Evolutionary conservation across 2,888 invertebrate genomes (phyloP).

Genomic region (Drosophila multiciliata): DNA sequence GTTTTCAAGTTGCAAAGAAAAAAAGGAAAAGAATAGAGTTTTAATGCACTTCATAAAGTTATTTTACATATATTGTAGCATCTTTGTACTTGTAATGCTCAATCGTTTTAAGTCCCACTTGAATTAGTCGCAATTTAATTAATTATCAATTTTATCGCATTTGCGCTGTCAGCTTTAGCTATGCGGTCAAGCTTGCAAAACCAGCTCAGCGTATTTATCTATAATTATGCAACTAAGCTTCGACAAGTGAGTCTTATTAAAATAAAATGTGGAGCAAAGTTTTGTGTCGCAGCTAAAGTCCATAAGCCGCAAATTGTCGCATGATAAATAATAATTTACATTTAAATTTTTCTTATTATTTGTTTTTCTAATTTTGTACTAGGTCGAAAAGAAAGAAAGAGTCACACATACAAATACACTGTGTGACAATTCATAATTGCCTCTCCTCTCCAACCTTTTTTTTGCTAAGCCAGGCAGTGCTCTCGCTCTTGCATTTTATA

Average conservation of each 20-base stretch:
- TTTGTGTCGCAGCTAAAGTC: neutral
- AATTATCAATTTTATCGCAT: constrained; percentile 13
- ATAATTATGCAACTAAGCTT: constrained; percentile 8
- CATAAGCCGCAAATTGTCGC: neutral
- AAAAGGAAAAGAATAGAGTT: constrained; percentile 6
- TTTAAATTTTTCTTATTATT: neutral
- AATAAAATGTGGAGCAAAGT: neutral
- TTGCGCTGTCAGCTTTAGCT: constrained; percentile 3
- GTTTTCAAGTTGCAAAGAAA: constrained; percentile 34
- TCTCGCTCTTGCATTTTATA: neutral
- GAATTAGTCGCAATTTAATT: constrained; percentile 1
- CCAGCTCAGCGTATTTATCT: neutral
- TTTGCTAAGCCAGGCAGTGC: neutral
- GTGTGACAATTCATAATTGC: neutral
- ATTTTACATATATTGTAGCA: neutral
- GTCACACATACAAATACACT: neutral
- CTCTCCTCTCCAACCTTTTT: too few species aligned
- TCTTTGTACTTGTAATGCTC: neutral
- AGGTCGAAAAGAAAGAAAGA: neutral
- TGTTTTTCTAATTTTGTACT: neutral
- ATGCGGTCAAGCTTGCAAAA: constrained; percentile 5
- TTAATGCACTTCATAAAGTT: constrained; percentile 11
- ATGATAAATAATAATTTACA: neutral
- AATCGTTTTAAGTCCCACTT: constrained; percentile 1
- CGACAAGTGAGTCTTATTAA: constrained; percentile 13